Evolutionary conservation across 2,888 invertebrate genomes (phyloP), one percentile per base, ranked within the genome.

Genomic region (Scaptomyza flava): DNA sequence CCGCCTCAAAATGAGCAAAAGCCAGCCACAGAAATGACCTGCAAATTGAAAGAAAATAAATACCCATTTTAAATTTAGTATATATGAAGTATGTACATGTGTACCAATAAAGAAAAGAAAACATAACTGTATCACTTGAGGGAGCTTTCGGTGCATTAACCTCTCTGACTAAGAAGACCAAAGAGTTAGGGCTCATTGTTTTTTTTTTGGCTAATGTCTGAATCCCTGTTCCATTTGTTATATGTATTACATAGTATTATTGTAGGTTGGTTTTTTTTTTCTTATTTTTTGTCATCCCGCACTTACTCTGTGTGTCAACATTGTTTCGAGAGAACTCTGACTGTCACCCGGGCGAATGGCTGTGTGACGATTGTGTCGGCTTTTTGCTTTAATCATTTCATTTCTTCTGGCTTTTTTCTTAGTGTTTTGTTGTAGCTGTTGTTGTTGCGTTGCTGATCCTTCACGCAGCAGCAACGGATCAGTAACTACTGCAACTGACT

Each of bases 331-430:
- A 52, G 47, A 57, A 51, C 41, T 41, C 17, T 36, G 71, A 79
- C 79, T 83, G 86, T 82, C 86, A 79, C 73, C 80, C 77, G 14
- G 42, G 14, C 12, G 53, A 53, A 41, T 60, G 58, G 43, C 59
- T 38, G 38, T 61, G 43, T 56, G 60, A 50, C 47, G 64, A 48
- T 41, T 75, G 89, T 67, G 89, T 67, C 89, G 85, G 85, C 87
- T 71, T 85, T 89, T 81, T 69, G 81, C 89, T 85, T 85, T 85
- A 85, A 85, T 84, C 84, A 84, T 84, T 87, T 84, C 68, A 53
- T 69, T 79, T 77, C 72, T 72, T 53, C 41, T 75, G 51, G 52
- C 23, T 56, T 60, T 61, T 41, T 41, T 41, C 38, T 17, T 41
- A 17, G 41, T 41, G 41, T 4, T 30, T 23, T 23, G 23, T 6